Evolutionary conservation across 2,113 vertebrate genomes (phyloP).

Genomic region (Muntiacus reevesi): DNA sequence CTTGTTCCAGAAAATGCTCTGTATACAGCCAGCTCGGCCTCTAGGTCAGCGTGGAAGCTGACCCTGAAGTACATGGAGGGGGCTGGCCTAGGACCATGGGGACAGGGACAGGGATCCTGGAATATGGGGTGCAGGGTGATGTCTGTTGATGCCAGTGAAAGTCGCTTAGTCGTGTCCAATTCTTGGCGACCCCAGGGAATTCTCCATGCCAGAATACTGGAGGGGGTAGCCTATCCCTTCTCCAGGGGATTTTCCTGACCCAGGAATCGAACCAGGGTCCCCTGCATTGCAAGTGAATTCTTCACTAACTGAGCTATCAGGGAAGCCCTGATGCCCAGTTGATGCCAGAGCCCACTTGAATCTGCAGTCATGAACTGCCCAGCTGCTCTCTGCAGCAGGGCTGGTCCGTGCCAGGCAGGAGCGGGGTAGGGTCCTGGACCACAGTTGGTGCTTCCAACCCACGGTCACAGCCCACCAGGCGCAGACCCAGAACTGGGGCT

Average conservation of each 20-base stretch:
- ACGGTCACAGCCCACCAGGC: not conserved
- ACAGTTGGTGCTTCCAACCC: not conserved
- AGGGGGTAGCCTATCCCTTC: not conserved
- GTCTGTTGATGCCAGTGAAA: not conserved
- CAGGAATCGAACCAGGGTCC: not conserved
- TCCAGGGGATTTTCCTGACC: not conserved
- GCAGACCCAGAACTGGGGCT: not conserved
- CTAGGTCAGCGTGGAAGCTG: not conserved
- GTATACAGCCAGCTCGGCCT: not conserved
- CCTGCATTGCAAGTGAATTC: not conserved
- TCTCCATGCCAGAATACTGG: not conserved
- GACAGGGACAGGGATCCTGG: not conserved
- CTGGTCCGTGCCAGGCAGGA: not conserved
- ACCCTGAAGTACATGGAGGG: not conserved
- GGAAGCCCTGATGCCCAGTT: not conserved
- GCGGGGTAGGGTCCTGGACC: not conserved
- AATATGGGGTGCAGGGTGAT: not conserved
- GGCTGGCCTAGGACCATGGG: not conserved
- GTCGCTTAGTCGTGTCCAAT: not conserved
- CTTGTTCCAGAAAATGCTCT: not conserved
- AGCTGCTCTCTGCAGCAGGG: too few species aligned
- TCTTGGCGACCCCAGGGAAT: not conserved
- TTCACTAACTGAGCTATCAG: not conserved
- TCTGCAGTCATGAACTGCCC: too few species aligned
- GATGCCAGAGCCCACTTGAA: not conserved